Base-by-base conservation (phyloP, 2,113 vertebrate species). In the Symphodus melops region DNA sequence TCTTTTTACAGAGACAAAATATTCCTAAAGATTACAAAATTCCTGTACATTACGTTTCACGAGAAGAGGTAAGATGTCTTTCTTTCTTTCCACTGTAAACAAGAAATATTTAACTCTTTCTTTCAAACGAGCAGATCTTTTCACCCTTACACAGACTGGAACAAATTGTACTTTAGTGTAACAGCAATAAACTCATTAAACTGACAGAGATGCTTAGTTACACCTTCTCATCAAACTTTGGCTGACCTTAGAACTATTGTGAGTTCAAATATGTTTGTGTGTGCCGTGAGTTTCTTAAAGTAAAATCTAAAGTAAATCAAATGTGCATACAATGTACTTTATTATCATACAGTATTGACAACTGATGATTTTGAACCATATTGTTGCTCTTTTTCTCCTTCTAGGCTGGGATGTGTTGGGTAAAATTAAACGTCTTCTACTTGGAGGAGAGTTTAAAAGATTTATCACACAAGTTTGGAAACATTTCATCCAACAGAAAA, bases 21-120 rank as follows among this genome's bases (percentile, higher is more conserved):
- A 95, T 95, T 84, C 94, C 94, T 52, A 94, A 94, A 93, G 94
- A 95, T 89, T 95, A 95, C 87, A 92, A 83, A 79, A 95, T 95
- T 89, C 88, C 91, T 69, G 82, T 95, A 53, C 58, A n/a, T 49
- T 94, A 90, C 83, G 62, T 95, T 87, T 91, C 94, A 56, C 92
- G 90, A 91, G 88, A 92, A 88, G 88, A 88, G 94, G 94, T 95
- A 83, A 94, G 92, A 61, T 9, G 54, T 2, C 2, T 9, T 56
- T 10, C 1, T 28, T 1, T 62, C 1, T 33, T 1, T 28, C 4
- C 4, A 6, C 44, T 39, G 16, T 19, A 21, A 13, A 19, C 9
- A 1, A 4, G 48, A 16, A 44, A 54, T 37, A 13, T 23, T 37
- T 16, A 8, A 42, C 12, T 36, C 17, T 44, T 55, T 54, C 39